Evolutionary conservation across 2,797 vertebrate genomes (phyloP).

Genomic region (Halcyon leucocephala): DNA sequence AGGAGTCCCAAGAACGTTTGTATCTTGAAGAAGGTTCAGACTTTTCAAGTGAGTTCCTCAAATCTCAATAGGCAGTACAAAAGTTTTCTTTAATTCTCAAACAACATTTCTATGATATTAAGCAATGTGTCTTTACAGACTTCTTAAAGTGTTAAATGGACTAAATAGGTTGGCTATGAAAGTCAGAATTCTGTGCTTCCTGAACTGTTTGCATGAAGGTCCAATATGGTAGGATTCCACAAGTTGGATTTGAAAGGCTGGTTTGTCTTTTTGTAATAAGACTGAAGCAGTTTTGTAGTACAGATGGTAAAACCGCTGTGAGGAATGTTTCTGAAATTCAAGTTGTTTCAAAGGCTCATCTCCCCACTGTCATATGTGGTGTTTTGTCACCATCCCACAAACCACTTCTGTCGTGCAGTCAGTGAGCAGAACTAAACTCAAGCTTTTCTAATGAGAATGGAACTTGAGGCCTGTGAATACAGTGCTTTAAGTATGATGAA

Average conservation of each 20-base stretch:
- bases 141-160: neutral
- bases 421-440: slow-evolving; percentile 75
- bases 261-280: slow-evolving; percentile 18
- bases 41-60: neutral
- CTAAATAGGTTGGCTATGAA: neutral
- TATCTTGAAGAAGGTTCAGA: neutral
- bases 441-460: slow-evolving; percentile 52
- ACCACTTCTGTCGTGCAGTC: slow-evolving; percentile 71
- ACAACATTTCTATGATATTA: neutral
- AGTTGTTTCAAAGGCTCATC: slow-evolving; percentile 72
- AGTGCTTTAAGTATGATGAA: neutral
- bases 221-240: neutral
- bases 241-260: neutral
- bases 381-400: slow-evolving; percentile 73
- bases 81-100: neutral
- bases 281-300: slow-evolving; percentile 46
- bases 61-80: neutral
- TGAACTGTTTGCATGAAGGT: neutral
- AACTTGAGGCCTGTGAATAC: slow-evolving; percentile 37
- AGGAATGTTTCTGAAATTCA: slow-evolving; percentile 72
- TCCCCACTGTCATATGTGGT: slow-evolving; percentile 72
- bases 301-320: slow-evolving; percentile 55
- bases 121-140: neutral
- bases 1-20: neutral
- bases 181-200: neutral